Conservation (phyloP, 2,797 vertebrate species). For the Pagetopsis macropterus region DNA sequence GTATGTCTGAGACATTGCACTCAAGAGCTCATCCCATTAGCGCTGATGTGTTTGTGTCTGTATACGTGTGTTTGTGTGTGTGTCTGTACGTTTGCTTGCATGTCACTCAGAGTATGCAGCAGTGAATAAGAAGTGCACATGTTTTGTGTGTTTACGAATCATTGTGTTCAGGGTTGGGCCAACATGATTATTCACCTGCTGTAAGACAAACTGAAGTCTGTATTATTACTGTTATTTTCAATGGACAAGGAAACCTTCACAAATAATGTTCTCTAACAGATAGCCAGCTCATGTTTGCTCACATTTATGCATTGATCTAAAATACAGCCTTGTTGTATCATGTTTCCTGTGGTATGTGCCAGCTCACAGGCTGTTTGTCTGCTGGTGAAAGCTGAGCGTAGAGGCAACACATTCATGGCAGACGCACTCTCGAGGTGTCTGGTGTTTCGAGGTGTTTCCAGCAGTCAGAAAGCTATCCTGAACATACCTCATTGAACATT, state of each 20-base stretch:
- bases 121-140: background rate
- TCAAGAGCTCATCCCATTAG: slow-evolving; percentile 17
- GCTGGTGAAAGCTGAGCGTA: slow-evolving; percentile 43
- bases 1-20: background rate
- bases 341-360: slow-evolving; percentile 62
- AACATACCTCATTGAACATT: slow-evolving; percentile 27
- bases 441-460: slow-evolving; percentile 11
- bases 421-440: slow-evolving; percentile 18
- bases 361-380: slow-evolving; percentile 43
- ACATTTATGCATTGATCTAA: slow-evolving; percentile 39
- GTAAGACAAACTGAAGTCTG: background rate
- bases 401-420: slow-evolving; percentile 10
- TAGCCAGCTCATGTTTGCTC: slow-evolving; percentile 7
- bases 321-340: slow-evolving; percentile 23
- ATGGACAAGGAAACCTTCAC: slow-evolving; percentile 20
- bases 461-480: slow-evolving; percentile 31
- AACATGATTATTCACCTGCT: slow-evolving; percentile 1
- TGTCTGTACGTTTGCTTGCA: background rate
- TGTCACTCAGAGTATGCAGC: background rate
- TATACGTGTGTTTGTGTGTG: background rate
- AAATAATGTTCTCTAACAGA: slow-evolving; percentile 15
- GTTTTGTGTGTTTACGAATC: slow-evolving; percentile 31
- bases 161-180: background rate
- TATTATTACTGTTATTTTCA: slow-evolving; percentile 7
- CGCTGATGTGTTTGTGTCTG: background rate